Conservation (phyloP, 2,888 invertebrate genomes). For the Cephus sareptanus region DNA sequence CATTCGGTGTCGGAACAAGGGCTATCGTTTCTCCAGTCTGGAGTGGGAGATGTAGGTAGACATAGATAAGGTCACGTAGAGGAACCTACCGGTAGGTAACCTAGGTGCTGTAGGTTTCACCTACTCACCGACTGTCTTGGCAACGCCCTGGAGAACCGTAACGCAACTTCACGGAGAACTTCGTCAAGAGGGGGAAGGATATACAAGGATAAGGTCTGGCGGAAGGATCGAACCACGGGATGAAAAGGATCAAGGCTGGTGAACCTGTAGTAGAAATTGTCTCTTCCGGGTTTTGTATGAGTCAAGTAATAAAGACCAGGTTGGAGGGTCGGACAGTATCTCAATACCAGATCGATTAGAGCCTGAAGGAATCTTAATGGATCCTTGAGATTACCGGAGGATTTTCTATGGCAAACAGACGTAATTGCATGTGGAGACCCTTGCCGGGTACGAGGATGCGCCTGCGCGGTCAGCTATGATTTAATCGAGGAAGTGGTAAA, state of each 20-base stretch:
- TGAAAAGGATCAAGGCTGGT: not conserved
- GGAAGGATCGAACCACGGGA: not conserved
- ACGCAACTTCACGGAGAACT: not conserved
- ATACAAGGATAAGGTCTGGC: not conserved
- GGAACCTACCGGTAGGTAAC: not conserved
- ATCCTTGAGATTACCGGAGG: constrained; percentile 40
- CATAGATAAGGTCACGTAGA: not conserved
- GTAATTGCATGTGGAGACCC: constrained; percentile 46
- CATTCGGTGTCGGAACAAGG: constrained; percentile 42
- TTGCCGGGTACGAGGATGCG: constrained; percentile 13
- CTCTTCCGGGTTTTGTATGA: not conserved
- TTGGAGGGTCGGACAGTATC: constrained; percentile 40
- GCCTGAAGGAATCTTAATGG: constrained; percentile 52
- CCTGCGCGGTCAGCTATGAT: constrained; percentile 42
- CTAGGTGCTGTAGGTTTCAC: not conserved
- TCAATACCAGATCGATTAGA: constrained; percentile 42
- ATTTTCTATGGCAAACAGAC: constrained; percentile 43
- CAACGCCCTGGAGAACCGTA: not conserved
- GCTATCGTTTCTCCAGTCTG: constrained; percentile 26
- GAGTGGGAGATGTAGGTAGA: not conserved
- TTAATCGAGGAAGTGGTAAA: constrained; percentile 49
- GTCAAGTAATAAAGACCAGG: not conserved
- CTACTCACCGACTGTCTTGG: not conserved
- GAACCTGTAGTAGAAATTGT: not conserved
- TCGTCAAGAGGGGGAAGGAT: not conserved